A percentile compares a stretch with the other conserved stretches of the same genome.
Conservation (phyloP, 2,888 invertebrate genomes). For the Hypsopygia costalis region DNA sequence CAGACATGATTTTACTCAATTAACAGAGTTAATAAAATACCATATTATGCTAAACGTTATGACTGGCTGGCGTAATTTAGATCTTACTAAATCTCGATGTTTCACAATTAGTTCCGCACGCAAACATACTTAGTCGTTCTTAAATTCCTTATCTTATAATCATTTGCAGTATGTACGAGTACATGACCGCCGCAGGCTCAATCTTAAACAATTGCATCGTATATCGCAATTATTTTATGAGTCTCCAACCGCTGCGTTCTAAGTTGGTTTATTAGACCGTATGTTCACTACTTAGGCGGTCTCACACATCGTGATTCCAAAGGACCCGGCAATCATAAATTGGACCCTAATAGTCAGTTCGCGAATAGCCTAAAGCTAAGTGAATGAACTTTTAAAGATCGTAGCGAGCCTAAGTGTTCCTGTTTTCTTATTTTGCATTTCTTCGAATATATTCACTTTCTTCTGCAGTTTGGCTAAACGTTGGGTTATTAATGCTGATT, state of each 20-base stretch:
- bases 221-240: not conserved
- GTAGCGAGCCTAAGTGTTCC: not conserved
- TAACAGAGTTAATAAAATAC: too few species aligned
- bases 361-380: constrained; percentile 46
- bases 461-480: not conserved
- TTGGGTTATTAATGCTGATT: not conserved
- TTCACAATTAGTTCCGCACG: not conserved
- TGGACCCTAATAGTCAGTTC: constrained; percentile 52
- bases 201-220: not conserved
- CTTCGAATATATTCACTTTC: not conserved
- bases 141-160: not conserved
- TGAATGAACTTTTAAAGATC: constrained; percentile 46
- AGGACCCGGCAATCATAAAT: constrained; percentile 55
- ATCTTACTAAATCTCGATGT: too few species aligned
- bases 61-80: too few species aligned
- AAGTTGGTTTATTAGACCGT: not conserved
- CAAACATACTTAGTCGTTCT: not conserved
- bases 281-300: constrained; percentile 42
- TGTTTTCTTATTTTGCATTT: not conserved
- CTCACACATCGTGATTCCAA: constrained; percentile 56
- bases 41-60: too few species aligned
- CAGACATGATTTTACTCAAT: too few species aligned
- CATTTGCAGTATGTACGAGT: not conserved
- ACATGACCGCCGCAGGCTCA: not conserved
- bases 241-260: not conserved